Percentiles rank a stretch among this genome's conserved stretches.
These are phyloP conservation scores for Neria commutata DNA, from an alignment of 2,888 invertebrate species.

Conservation along the genomic window DNA sequence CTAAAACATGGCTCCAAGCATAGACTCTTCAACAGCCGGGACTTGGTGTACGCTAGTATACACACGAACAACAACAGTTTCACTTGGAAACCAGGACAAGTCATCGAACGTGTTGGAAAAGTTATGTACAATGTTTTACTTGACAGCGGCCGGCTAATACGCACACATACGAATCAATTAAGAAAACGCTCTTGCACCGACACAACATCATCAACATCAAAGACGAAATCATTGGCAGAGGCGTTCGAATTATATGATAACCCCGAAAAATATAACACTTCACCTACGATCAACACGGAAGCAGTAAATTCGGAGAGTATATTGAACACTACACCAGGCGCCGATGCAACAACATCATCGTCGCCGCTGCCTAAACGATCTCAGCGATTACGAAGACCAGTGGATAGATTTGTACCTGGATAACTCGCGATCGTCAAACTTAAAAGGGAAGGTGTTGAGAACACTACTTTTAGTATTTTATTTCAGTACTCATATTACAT, in stretches of 20 bases:
- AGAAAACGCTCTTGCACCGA: neutral
- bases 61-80: conserved; percentile 9
- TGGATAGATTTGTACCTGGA: neutral
- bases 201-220: neutral
- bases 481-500: neutral
- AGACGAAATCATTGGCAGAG: neutral
- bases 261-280: neutral
- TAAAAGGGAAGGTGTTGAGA: neutral
- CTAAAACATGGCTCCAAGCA: conserved; percentile 3
- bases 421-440: neutral
- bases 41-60: conserved; percentile 12
- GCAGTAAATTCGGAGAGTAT: neutral
- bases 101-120: conserved; percentile 15
- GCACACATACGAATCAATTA: conserved; percentile 14
- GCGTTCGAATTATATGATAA: neutral
- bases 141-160: conserved; percentile 3
- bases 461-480: neutral
- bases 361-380: neutral
- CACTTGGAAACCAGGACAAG: conserved; percentile 11
- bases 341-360: neutral
- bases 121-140: conserved; percentile 19
- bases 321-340: neutral
- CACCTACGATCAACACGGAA: neutral
- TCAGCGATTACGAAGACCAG: neutral
- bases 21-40: conserved; percentile 2